A percentile compares a stretch with the other conserved stretches of the same genome.
These are phyloP conservation scores for Cephus rjabovi DNA, from an alignment of 2,888 invertebrate species.

Conservation along the genomic window DNA sequence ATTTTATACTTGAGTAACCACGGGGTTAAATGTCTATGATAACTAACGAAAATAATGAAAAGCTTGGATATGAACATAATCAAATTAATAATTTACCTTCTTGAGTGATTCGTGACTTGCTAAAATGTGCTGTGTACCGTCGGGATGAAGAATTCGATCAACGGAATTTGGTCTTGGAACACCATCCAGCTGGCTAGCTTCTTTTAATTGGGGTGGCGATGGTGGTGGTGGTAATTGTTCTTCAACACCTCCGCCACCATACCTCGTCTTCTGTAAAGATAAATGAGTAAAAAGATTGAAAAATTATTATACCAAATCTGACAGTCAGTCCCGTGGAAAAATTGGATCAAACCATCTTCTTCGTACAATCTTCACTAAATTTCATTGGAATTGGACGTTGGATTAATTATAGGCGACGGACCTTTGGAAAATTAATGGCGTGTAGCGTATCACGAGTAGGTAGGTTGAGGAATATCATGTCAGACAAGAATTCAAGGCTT, in stretches of 20 bases:
- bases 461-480: background rate
- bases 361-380: background rate
- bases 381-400: background rate
- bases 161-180: conserved; percentile 66
- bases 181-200: conserved; percentile 58
- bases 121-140: conserved; percentile 48
- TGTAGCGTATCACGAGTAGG: background rate
- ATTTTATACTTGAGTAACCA: too few relatives aligned
- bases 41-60: background rate
- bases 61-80: background rate
- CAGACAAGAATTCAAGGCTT: background rate
- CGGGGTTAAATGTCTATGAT: background rate
- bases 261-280: conserved; percentile 69
- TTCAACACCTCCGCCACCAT: conserved; percentile 65
- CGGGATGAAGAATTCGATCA: conserved; percentile 62
- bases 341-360: background rate
- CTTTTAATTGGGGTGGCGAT: conserved; percentile 66
- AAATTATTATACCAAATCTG: background rate
- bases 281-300: background rate
- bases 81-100: conserved; percentile 48
- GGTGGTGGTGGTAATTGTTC: conserved; percentile 70
- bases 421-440: background rate
- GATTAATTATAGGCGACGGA: background rate
- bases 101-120: conserved; percentile 52
- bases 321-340: background rate